Conservation (phyloP, 2,113 vertebrate genomes). For the Loxodonta africana region DNA sequence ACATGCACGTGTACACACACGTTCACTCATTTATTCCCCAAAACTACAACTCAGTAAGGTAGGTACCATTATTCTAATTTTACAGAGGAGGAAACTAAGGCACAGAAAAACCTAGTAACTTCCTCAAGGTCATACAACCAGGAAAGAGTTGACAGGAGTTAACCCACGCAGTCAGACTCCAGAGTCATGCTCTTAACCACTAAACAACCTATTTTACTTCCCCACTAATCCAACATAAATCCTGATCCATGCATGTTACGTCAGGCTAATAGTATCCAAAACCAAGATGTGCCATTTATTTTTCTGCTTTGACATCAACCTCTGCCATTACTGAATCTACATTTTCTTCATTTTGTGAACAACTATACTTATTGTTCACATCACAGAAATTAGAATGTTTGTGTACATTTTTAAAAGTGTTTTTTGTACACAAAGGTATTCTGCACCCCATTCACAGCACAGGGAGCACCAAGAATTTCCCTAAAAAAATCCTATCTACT, state of each 20-base stretch:
- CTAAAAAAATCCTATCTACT: background rate
- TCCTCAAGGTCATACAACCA: background rate
- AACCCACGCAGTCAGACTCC: background rate
- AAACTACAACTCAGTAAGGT: background rate
- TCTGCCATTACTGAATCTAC: background rate
- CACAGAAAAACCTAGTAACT: background rate
- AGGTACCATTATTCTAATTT: background rate
- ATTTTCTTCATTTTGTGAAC: background rate
- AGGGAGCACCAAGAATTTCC: background rate
- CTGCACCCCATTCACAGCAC: background rate
- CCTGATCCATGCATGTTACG: background rate
- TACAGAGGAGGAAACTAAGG: background rate
- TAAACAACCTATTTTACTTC: background rate
- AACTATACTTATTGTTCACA: background rate
- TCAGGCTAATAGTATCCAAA: background rate
- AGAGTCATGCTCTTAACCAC: background rate
- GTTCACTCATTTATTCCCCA: background rate
- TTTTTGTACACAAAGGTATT: constrained; percentile 17
- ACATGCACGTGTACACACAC: background rate
- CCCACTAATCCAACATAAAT: constrained; percentile 28
- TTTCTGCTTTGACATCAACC: background rate
- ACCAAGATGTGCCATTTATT: background rate
- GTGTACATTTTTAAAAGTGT: background rate
- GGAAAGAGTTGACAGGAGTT: background rate
- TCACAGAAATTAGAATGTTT: background rate